Base-by-base conservation (phyloP, 2,113 vertebrate species). In the Podarcis muralis region DNA sequence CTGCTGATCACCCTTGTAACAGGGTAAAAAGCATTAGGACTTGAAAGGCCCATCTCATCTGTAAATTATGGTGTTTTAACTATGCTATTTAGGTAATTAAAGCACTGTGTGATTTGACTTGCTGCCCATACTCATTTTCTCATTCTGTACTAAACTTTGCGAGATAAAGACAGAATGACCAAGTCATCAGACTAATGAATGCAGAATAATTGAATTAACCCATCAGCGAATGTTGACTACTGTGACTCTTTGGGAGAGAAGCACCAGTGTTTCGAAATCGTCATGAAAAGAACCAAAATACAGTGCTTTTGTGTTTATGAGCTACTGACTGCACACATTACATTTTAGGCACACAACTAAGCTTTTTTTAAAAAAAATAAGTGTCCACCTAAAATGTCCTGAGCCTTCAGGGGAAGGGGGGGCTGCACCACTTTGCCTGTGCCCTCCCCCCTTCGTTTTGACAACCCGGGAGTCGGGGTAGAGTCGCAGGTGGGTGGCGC, bases 1-100 rank as follows among this genome's bases (percentile, higher is more conserved):
- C 53, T 89, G 78, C 85, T 85, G 69, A 91, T 0, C 35, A 77
- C 88, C 77, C 71, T 92, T 94, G 86, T 86, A 90, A 72, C 65
- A 7, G 27, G 59, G 6, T 48, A 53, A 57, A 91, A 88, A 43
- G 32, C 91, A 87, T 92, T 94, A 82, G 86, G 90, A 92, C 95
- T 93, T 91, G 82, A 94, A 88, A 93, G 76, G 59, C 62, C 95
- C 82, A 48, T 95, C 93, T 62, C 71, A 66, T 93, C 82, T 88
- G 53, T 89, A 86, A 92, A 92, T 88, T 94, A 75, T 1, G 90
- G 37, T 20, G 18, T 72, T 94, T 93, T 82, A 92, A 90, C 68
- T 87, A 84, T 85, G 59, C 43, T 89, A 92, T 72, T 90, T 87
- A 78, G 3, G n/a, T 84, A 85, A 82, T 92, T 91, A 93, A 88